These are phyloP conservation scores for Tenthredo notha DNA, from an alignment of 2,888 invertebrate genomes.

Conservation along the genomic window DNA sequence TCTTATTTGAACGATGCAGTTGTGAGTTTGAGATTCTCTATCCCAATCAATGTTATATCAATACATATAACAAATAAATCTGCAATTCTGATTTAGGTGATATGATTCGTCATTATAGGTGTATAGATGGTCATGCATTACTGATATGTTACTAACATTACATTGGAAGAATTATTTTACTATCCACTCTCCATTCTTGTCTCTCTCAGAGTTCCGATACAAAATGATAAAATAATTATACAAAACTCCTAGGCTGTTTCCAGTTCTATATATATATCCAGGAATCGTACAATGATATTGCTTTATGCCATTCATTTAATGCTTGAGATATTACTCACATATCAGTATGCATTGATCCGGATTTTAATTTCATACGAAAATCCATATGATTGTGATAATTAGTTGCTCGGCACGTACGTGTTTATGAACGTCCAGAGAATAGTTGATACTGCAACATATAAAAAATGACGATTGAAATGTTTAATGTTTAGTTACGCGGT, in stretches of 20 bases:
- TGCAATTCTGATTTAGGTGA: background rate
- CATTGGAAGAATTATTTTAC: background rate
- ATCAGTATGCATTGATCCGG: background rate
- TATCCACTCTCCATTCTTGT: background rate
- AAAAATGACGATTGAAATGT: conserved; percentile 58
- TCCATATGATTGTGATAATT: conserved; percentile 33
- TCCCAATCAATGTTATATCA: conserved; percentile 8
- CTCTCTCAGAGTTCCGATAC: background rate
- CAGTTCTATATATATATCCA: background rate
- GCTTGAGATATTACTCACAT: conserved; percentile 9
- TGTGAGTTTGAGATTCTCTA: conserved; percentile 6
- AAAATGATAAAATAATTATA: conserved; percentile 13
- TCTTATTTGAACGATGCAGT: conserved; percentile 35
- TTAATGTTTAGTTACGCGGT: conserved; percentile 14
- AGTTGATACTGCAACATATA: conserved; percentile 78
- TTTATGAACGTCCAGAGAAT: conserved; percentile 78
- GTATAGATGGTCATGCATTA: background rate
- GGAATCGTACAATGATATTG: conserved; percentile 23
- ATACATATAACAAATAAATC: conserved; percentile 25
- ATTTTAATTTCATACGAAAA: conserved; percentile 13
- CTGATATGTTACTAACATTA: conserved; percentile 1
- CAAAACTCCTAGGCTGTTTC: conserved; percentile 1
- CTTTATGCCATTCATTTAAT: conserved; percentile 38
- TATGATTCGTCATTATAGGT: background rate
- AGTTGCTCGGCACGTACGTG: conserved; percentile 42